Evolutionary conservation across 2,113 vertebrate genomes (phyloP), one percentile per base, ranked within the genome.

Genomic region (Bujurquina vittata): DNA sequence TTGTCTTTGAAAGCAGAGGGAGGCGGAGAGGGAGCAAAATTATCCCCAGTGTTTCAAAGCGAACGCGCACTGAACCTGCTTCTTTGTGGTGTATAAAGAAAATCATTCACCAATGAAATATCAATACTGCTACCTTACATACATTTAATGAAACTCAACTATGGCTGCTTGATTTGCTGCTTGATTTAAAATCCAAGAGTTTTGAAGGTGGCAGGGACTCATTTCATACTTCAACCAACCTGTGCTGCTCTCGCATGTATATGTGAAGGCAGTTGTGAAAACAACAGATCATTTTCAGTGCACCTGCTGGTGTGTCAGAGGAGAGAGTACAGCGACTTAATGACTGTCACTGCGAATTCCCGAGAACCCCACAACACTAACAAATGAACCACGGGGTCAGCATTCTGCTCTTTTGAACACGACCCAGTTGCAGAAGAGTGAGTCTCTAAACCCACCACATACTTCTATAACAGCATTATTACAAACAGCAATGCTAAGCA

Each of bases 321-420:
- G 2, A 56, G 46, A 56, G 10, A 15, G 8, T 15, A 37, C 23
- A 29, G 40, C 15, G 1, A 74, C 49, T 60, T 77, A 87, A 86
- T 90, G 80, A 89, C 81, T 80, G 81, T 37, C 46, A 78, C 65
- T 4, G 59, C 81, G 77, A 81, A 83, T 88, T 88, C 85, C 67
- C 23, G 3, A 52, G 67, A 72, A 31, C 46, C 46, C 6, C 67
- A n/a, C 79, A 77, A 72, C 82, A 60, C 79, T 59, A 63, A 75
- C 65, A 69, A 79, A 89, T 80, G 67, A 81, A 80, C 40, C 43
- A 29, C 56, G 55, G 60, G 74, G 76, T 87, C 84, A 82, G 79
- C 79, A 49, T 75, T 77, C 80, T 72, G 60, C 43, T 40, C 15
- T 9, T 83, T 22, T 61, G 59, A 80, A 67, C n/a, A 81, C 77